Evolutionary conservation across 2,797 vertebrate genomes (phyloP), one percentile per base, ranked within the genome.

Genomic region (Lerista edwardsae): DNA sequence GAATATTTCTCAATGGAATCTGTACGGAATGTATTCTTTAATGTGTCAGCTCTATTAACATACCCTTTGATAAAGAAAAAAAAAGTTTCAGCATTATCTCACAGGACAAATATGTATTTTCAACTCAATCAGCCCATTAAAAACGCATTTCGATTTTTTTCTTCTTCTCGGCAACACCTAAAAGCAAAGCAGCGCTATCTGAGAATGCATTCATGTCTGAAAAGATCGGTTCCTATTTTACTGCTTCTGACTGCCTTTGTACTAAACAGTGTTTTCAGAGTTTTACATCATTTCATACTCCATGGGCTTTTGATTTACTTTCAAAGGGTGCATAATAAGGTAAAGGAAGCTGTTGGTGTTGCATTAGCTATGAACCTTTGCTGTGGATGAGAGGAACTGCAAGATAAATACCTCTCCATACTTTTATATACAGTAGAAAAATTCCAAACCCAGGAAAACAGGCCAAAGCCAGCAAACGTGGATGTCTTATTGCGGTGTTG

Each of bases 151-250:
- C 90, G 11, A 77, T 84, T 31, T 25, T 21, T 12, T 1, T 25
- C 29, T 9, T 41, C 29, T 21, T 17, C 10, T 41, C 68, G 75
- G 76, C 73, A 75, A 92, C 59, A 47, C 78, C 31, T 78, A 78
- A 91, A 89, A 68, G 11, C 71, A 34, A 93, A 41, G 3, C 84
- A 88, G 71, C n/a, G 72, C 89, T 93, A 87, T 92, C 68, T 90
- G 39, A 80, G 80, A 78, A 91, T 86, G 83, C 81, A 90, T 91
- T 93, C 5, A 87, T 86, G 44, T 93, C 84, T 82, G 12, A 90
- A 94, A 93, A 14, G 57, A 94, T 80, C 67, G 67, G 79, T 84
- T 88, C 69, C 59, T 90, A 41, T 86, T 94, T 94, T 82, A 89
- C 15, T 91, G 89, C 78, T 88, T 31, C n/a, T 67, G 73, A 78